phyloP scores from a whole-genome alignment of 1,140 invertebrate genomes.

The Drosophila varians region DNA sequence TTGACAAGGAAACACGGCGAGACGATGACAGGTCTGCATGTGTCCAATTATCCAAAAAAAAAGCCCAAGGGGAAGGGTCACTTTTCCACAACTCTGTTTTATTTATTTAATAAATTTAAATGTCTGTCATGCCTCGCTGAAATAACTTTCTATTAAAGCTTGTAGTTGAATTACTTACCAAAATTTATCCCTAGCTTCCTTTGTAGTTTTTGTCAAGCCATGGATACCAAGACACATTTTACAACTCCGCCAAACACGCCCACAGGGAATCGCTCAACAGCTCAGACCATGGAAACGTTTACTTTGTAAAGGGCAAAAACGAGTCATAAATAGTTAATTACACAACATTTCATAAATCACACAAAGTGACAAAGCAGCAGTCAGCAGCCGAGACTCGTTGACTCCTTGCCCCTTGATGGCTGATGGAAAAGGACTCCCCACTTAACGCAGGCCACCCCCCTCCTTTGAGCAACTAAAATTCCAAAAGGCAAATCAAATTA shows the following conservation, averaged over 20 bases:
- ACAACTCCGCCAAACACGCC: constrained; percentile 3
- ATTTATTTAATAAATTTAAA: not conserved
- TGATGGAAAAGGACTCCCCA: constrained; percentile 28
- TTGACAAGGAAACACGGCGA: constrained; percentile 49
- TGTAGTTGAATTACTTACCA: not conserved
- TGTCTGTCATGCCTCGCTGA: not conserved
- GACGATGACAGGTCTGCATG: constrained; percentile 40
- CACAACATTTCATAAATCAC: constrained; percentile 77
- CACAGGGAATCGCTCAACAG: constrained; percentile 8
- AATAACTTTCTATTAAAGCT: not conserved
- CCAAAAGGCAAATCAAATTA: constrained; percentile 78
- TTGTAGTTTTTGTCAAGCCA: not conserved
- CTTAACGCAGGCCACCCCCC: constrained; percentile 20
- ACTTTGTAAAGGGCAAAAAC: constrained; percentile 35
- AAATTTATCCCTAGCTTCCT: not conserved
- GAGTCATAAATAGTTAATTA: constrained; percentile 78
- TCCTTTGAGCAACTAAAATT: constrained; percentile 47
- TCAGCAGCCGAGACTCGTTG: constrained; percentile 46
- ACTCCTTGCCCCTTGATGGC: too few relatives aligned
- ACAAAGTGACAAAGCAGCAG: constrained; percentile 60
- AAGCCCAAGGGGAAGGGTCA: constrained; percentile 1
- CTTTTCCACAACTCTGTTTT: not conserved
- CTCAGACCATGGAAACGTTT: constrained; percentile 44
- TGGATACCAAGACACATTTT: constrained; percentile 9
- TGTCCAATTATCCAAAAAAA: constrained; percentile 43